Evolutionary conservation across 2,888 invertebrate genomes (phyloP).

Genomic region (Polymixis lichenea): DNA sequence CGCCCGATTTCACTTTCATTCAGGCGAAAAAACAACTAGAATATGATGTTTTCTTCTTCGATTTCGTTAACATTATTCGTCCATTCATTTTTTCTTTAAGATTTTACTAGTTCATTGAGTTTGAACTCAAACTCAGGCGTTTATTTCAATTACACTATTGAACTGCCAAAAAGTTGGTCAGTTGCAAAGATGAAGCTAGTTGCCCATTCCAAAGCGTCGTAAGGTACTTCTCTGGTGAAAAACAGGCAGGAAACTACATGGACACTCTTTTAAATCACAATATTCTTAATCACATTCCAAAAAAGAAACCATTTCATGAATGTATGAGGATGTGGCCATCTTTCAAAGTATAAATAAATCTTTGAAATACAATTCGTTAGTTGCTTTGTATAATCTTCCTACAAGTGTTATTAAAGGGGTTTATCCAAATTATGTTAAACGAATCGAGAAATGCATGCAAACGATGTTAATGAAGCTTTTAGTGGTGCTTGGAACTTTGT

Average conservation of each 20-base stretch:
- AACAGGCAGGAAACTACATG: too few relatives aligned
- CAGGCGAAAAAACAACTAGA: conserved; percentile 28
- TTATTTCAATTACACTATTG: not conserved
- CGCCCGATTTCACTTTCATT: conserved; percentile 36
- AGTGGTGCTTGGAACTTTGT: not conserved
- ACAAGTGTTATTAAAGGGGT: too few relatives aligned
- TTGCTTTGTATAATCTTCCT: conserved; percentile 29
- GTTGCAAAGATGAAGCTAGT: not conserved
- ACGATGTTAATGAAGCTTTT: not conserved
- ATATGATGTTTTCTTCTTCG: not conserved
- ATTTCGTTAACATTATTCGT: not conserved
- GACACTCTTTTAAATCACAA: too few relatives aligned
- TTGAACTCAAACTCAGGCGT: not conserved
- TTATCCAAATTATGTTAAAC: conserved; percentile 8
- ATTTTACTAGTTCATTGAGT: not conserved
- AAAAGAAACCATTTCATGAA: too few relatives aligned
- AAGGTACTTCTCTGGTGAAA: too few relatives aligned
- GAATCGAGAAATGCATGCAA: conserved; percentile 15
- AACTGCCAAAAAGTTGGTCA: too few relatives aligned
- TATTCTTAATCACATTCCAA: too few relatives aligned
- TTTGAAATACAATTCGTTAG: conserved; percentile 21
- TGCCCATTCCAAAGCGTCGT: too few relatives aligned
- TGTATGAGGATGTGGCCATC: not conserved
- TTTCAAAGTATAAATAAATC: not conserved
- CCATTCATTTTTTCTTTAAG: not conserved